Conservation (phyloP, 2,888 invertebrate genomes). For the Polydrusus tereticollis region DNA sequence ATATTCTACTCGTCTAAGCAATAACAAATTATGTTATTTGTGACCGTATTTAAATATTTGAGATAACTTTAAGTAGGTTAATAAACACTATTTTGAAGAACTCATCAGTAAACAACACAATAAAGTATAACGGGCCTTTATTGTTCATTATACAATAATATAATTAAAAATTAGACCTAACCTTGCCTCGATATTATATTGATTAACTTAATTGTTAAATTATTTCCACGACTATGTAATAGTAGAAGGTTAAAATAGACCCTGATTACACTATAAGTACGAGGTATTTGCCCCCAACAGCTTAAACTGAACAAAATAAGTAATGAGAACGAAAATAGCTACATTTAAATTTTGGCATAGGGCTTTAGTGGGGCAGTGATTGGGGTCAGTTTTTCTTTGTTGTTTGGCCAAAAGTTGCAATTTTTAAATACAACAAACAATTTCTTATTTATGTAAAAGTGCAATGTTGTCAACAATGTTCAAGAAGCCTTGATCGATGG, state of each 20-base stretch:
- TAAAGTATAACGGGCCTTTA: no score
- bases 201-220: no score
- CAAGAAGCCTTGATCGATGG: no score
- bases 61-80: conserved; percentile 10
- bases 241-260: conserved; percentile 3
- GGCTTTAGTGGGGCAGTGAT: conserved; percentile 15
- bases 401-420: background rate
- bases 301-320: background rate
- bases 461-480: background rate
- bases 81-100: conserved; percentile 2
- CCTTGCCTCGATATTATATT: no score
- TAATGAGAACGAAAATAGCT: background rate
- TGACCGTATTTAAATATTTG: background rate
- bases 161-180: no score
- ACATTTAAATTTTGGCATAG: conserved; percentile 16
- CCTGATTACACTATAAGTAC: background rate
- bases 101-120: background rate
- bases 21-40: background rate
- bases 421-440: background rate
- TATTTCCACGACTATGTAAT: background rate
- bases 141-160: no score
- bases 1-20: background rate
- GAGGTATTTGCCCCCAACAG: background rate
- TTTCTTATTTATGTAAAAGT: background rate
- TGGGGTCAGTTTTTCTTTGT: conserved; percentile 24